Evolutionary conservation across 2,888 invertebrate genomes (phyloP), one percentile per base, ranked within the genome.

Genomic region (Chouioia cunea): DNA sequence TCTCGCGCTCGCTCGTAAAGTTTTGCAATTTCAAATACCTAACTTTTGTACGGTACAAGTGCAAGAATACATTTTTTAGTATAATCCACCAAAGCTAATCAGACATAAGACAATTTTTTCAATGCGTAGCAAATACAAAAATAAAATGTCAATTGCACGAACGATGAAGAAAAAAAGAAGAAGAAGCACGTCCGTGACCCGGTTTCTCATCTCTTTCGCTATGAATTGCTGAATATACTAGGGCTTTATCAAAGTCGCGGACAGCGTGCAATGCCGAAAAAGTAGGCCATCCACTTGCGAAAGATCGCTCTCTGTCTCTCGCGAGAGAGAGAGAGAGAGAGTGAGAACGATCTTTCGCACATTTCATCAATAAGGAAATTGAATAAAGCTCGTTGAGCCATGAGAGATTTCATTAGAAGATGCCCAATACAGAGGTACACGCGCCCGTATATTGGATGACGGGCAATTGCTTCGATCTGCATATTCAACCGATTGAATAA

Each of bases 161-260:
- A 50, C 50, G 20, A 50, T 50, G 20, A 15, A 52, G 20, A 52
- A n/a, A 18, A 52, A 12, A 52, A 53, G 44, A 52, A 22, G 50
- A 16, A 64, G 62, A 70, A 50, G 47, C 71, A 70, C 73, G 76
- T 73, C 76, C 76, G 65, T 77, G 76, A 77, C 76, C 75, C 64
- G 73, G 54, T 73, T 77, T 63, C 36, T 56, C 56, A 8, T 56
- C 56, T 27, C 56, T 56, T n/a, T 22, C 43, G 16, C 74, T 75
- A 74, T 70, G 73, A 77, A 73, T 76, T 67, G 73, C 73, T 75
- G 75, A 74, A 74, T 74, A 74, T 72, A 75, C 66, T 20, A 22
- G 12, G 69, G 67, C 75, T 77, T 74, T 74, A 74, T 76, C 75
- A 74, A 75, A 74, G 74, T 63, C 73, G 71, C 71, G 70, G 70